Base-by-base conservation (phyloP, 2,888 invertebrate genomes). In the Aricia artaxerxes region DNA sequence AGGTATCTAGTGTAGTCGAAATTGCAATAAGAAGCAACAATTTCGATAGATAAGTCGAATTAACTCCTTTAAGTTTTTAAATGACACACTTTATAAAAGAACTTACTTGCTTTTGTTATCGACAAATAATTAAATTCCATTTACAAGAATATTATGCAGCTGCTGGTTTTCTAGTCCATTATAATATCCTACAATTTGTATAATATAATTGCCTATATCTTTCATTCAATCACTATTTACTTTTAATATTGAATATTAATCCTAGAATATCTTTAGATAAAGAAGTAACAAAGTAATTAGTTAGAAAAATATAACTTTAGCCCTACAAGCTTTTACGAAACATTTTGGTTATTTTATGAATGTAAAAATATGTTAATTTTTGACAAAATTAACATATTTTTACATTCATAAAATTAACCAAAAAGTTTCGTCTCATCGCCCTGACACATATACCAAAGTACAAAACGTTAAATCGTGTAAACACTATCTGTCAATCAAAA, bases 391-490 rank as follows among this genome's bases (percentile, higher is more conserved):
- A 24, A 24, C 24, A 24, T 24, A 24, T 24, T 24, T 24, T 24
- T 24, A 24, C 24, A 24, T 24, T 24, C 24, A 24, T 24, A 24
- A 24, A 24, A 24, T 24, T 24, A 24, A 69, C 31, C 35, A 69
- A 69, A 69, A 69, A 31, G 35, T 69, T 13, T 24, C 35, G 35
- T 38, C 69, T 24, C 64, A 11, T 9, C 31, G 31, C 64, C 57
- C 57, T 31, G 31, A 31, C 31, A 83, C 82, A 73, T 83, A 49
- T 24, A 24, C 24, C 49, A 9, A 85, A 86, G 89, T 87, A 88
- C 87, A 86, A 86, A 89, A 87, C 86, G 86, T 88, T 89, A 88
- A 92, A 91, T 92, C 91, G 88, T 87, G 89, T 91, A 89, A 92
- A 92, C 90, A 90, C 90, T 90, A 92, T 87, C 89, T 89, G 87